Evolutionary conservation across 2,888 invertebrate species (phyloP), one percentile per base, ranked within the genome.

Genomic region (Malacosoma neustria): DNA sequence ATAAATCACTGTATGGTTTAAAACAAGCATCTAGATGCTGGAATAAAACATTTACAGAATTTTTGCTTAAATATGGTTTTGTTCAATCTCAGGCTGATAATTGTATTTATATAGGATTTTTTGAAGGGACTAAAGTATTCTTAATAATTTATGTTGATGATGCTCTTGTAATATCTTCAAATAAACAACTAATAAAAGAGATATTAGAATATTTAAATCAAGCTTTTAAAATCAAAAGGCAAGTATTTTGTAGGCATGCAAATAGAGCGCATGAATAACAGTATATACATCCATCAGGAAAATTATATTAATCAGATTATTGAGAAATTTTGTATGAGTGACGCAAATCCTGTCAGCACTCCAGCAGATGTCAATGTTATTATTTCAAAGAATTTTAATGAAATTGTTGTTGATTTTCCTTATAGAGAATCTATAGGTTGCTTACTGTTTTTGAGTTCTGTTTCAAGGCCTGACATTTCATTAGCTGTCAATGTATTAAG

Each of bases 81-180:
- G 31, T 37, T 13, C 38, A 45, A 29, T 52, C 32, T 32, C 32
- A 29, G 13, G 40, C 51, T 34, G 49, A 53, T 32, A 39, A 40
- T 34, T 58, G 53, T 54, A 22, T 59, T 33, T 59, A 29, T 44
- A 15, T 54, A 29, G 46, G 52, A 7, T 4, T 30, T 30, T 49
- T 53, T 34, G 12, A 51, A 37, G 11, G 15, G 1, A 14, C 36
- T n/a, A 57, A 54, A 42, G 42, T 51, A n/a, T 40, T 45, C 1
- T 32, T 56, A 40, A 38, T 55, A 15, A 34, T 58, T 2, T 57
- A 49, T 57, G 61, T 59, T 11, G 56, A 59, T 44, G 57, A 59
- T 45, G 48, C 29, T 11, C 30, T 30, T 14, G n/a, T 35, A 13
- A 13, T 30, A 33, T 34, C 14, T 33, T 32, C 6, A 12, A 33